These are phyloP conservation scores for Margarornis squamiger DNA, from an alignment of 2,797 vertebrate species.

Conservation along the genomic window DNA sequence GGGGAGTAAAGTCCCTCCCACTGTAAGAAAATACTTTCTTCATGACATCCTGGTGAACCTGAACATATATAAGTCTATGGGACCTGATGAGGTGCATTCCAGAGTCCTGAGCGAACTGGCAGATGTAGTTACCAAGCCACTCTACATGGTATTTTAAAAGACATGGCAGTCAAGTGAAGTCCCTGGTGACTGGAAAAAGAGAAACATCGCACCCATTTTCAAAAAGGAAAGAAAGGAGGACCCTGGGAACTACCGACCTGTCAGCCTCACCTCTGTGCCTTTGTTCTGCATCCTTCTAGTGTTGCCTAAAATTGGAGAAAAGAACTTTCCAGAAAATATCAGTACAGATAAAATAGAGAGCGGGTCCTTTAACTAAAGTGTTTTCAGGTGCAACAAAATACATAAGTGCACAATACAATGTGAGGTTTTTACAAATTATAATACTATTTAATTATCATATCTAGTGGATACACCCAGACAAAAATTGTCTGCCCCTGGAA, in stretches of 20 bases:
- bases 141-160: neutral
- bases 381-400: too few species aligned
- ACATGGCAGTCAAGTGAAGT: neutral
- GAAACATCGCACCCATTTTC: neutral
- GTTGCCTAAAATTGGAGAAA: too few species aligned
- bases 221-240: neutral
- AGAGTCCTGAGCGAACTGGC: neutral
- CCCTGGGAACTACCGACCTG: fast-evolving
- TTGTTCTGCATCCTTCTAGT: neutral
- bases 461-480: too few species aligned
- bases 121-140: neutral
- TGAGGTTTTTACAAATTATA: too few species aligned
- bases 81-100: neutral
- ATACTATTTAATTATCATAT: too few species aligned
- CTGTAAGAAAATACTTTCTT: neutral
- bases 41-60: fast-evolving
- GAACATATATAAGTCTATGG: neutral
- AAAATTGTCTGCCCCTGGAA: too few species aligned
- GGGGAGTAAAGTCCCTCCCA: neutral
- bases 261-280: neutral
- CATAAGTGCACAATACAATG: too few species aligned
- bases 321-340: too few species aligned
- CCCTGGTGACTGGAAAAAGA: neutral
- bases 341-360: too few species aligned
- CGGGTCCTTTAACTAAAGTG: too few species aligned